Base-by-base conservation (phyloP, 2,113 vertebrate genomes). In the Xyliphius kryptos region DNA sequence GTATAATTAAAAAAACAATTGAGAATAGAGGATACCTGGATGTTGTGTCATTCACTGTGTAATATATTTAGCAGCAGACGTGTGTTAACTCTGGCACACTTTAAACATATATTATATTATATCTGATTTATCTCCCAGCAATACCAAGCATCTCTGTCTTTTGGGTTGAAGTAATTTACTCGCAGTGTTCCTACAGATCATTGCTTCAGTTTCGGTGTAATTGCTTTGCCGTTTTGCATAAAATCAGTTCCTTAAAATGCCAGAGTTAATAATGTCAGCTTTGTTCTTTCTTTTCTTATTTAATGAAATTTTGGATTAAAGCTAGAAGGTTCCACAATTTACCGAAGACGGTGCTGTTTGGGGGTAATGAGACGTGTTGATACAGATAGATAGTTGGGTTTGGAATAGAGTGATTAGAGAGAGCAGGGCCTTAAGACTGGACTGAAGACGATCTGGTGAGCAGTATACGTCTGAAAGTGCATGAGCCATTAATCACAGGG, bases 371-470 rank as follows among this genome's bases (percentile, higher is more conserved):
- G 14, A 12, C 37, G 9, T 10, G 26, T 62, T 10, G 17, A 26
- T 17, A 6, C 3, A 15, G 20, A 32, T 16, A 44, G 38, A n/a
- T n/a, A n/a, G n/a, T n/a, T n/a, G n/a, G n/a, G n/a, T n/a, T 20
- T 53, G 4, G 4, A 54, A 50, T 5, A 21, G 48, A 52, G 5
- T 17, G 48, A 22, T 40, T 38, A 63, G 38, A 26, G 11, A 54
- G 19, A 26, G 38, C 38, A 43, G 53, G 19, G 43, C 10, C 26
- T 49, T n/a, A 5, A 49, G 9, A 17, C 21, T 49, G 54, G 47
- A 51, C 50, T 54, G 21, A 49, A 73, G 47, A 59, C 67, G 66
- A 37, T 60, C 63, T 22, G 47, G 51, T 76, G 68, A 63, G 49
- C 20, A 48, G 12, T 37, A 15, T 61, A 58, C 47, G 19, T 58